These are phyloP conservation scores for Tillus elongatus DNA, from an alignment of 2,888 invertebrate genomes.

Conservation along the genomic window DNA sequence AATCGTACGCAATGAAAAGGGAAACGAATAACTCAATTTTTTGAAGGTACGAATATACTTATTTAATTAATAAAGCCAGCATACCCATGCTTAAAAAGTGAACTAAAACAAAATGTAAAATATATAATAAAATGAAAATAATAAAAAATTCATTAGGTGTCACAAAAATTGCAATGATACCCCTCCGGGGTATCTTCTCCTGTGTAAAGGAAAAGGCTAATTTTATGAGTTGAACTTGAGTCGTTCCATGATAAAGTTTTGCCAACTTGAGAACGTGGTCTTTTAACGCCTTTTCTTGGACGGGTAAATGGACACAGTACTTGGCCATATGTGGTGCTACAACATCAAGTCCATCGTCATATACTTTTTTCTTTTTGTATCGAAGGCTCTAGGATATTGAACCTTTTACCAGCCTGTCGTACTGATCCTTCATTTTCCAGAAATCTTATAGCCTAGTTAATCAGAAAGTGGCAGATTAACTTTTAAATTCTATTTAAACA, in stretches of 20 bases:
- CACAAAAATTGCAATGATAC: too few relatives aligned
- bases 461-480: too few relatives aligned
- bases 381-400: conserved; percentile 17
- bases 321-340: conserved; percentile 14
- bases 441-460: conserved; percentile 8
- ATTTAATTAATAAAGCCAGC: too few relatives aligned
- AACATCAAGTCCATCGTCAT: conserved; percentile 16
- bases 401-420: conserved; percentile 14
- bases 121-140: too few relatives aligned
- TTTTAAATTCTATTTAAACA: too few relatives aligned
- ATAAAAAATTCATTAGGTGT: too few relatives aligned
- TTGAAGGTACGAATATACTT: conserved; percentile 3
- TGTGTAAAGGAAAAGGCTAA: conserved; percentile 9
- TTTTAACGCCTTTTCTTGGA: conserved; percentile 16
- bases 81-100: too few relatives aligned
- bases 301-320: conserved; percentile 13
- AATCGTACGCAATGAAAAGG: conserved; percentile 8
- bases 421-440: conserved; percentile 14
- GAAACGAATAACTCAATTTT: conserved; percentile 3
- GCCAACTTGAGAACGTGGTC: conserved; percentile 16
- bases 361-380: conserved; percentile 17
- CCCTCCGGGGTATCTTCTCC: too few relatives aligned
- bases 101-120: too few relatives aligned
- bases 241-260: conserved; percentile 15
- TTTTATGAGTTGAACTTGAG: conserved; percentile 9